These are phyloP conservation scores for Cacoxenus indagator DNA, from an alignment of 2,888 invertebrate species.

Conservation along the genomic window DNA sequence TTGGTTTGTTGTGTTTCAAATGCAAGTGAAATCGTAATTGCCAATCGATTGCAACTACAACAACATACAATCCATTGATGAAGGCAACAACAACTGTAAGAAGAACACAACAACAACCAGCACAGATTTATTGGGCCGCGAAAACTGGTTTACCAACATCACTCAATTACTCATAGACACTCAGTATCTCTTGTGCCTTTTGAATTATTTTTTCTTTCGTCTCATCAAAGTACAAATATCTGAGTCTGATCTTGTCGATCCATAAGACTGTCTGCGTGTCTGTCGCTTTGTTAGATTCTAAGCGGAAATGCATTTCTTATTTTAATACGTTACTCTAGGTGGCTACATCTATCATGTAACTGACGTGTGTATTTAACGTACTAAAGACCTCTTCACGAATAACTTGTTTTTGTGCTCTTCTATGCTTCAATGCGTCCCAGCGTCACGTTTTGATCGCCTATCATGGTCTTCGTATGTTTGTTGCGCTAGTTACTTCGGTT, in stretches of 20 bases:
- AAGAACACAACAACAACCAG: background rate
- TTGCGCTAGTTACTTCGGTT: conserved; percentile 48
- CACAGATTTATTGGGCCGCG: conserved; percentile 50
- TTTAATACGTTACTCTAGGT: too few species aligned
- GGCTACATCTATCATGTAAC: too few species aligned
- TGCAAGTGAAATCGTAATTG: conserved; percentile 63
- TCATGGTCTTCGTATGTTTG: background rate
- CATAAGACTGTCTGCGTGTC: background rate
- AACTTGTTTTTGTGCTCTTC: too few species aligned
- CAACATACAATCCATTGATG: conserved; percentile 5
- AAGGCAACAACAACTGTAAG: background rate
- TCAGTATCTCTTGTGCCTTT: background rate
- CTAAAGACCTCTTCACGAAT: too few species aligned
- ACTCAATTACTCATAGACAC: background rate
- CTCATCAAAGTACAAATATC: background rate
- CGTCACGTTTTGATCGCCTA: background rate
- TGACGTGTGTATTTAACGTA: too few species aligned
- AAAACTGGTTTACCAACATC: conserved; percentile 46
- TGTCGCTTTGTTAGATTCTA: background rate
- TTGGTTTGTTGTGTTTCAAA: too few species aligned
- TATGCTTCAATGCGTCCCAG: background rate
- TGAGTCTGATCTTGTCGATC: background rate
- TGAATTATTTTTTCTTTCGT: background rate
- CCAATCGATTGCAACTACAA: conserved; percentile 52
- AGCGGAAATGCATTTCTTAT: conserved; percentile 31